Evolutionary conservation across 64 coral and sea anemone species (phyloP).

Genomic region (Actinia tenebrosa): DNA sequence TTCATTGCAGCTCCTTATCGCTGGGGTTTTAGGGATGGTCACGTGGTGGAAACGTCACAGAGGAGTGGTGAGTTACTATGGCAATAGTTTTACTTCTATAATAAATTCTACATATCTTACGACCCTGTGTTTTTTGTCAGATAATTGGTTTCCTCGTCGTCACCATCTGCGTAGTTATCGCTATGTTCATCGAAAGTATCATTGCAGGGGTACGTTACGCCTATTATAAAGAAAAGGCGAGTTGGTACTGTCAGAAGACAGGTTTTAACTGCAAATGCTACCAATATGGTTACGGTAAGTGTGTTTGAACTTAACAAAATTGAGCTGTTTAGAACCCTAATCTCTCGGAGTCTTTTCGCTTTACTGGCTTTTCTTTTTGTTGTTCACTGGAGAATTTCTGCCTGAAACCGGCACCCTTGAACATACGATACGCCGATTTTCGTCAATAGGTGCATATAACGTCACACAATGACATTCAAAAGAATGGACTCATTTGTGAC

Average conservation of each 20-base stretch:
- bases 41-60: neutral
- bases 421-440: no score
- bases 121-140: neutral
- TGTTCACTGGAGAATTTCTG: no score
- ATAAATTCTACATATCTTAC: neutral
- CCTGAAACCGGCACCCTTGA: no score
- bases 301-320: no score
- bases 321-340: no score
- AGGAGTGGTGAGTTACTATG: constrained; percentile 5
- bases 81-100: neutral
- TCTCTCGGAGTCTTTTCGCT: no score
- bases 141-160: neutral
- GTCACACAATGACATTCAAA: no score
- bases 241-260: neutral
- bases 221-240: neutral
- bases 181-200: neutral
- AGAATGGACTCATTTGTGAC: no score
- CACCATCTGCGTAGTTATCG: neutral
- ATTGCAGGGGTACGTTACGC: neutral
- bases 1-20: neutral
- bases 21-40: neutral
- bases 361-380: no score
- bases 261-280: neutral
- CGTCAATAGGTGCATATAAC: no score
- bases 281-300: neutral